These are phyloP conservation scores for Hypomecis punctinalis DNA, from an alignment of 2,888 invertebrate genomes.

Conservation along the genomic window DNA sequence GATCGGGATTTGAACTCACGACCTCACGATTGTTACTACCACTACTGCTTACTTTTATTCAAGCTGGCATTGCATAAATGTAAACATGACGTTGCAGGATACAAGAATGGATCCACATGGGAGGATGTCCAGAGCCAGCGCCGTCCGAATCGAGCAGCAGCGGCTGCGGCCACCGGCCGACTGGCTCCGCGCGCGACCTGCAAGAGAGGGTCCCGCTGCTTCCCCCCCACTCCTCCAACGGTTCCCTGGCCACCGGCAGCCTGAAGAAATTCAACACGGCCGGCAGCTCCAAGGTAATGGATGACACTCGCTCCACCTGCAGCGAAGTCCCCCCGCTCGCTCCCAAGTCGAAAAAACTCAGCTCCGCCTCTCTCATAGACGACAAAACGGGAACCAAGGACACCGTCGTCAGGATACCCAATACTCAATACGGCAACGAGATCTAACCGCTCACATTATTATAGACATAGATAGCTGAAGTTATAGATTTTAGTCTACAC, in stretches of 20 bases:
- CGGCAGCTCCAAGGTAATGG: conserved; percentile 64
- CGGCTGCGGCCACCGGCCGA: conserved; percentile 63
- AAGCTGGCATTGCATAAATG: no score
- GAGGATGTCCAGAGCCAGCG: conserved; percentile 71
- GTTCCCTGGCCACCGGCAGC: conserved; percentile 75
- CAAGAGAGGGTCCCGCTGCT: conserved; percentile 76
- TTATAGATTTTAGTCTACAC: conserved; percentile 18
- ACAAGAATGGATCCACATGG: conserved; percentile 75
- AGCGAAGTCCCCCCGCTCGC: conserved; percentile 76
- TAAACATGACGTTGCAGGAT: conserved; percentile 47
- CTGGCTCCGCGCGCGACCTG: conserved; percentile 65
- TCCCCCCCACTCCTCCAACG: conserved; percentile 77
- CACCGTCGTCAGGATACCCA: conserved; percentile 77
- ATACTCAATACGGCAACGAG: conserved; percentile 73
- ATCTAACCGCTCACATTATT: conserved; percentile 50
- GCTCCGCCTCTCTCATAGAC: conserved; percentile 78
- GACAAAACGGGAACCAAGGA: conserved; percentile 75
- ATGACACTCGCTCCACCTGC: conserved; percentile 74
- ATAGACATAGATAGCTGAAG: conserved; percentile 21
- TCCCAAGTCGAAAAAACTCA: conserved; percentile 76
- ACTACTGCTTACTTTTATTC: no score
- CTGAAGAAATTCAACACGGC: conserved; percentile 72
- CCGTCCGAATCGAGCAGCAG: conserved; percentile 68
- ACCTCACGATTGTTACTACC: no score
- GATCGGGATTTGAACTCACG: no score